Evolutionary conservation across 2,888 invertebrate genomes (phyloP), one percentile per base, ranked within the genome.

Genomic region (Aricia artaxerxes): DNA sequence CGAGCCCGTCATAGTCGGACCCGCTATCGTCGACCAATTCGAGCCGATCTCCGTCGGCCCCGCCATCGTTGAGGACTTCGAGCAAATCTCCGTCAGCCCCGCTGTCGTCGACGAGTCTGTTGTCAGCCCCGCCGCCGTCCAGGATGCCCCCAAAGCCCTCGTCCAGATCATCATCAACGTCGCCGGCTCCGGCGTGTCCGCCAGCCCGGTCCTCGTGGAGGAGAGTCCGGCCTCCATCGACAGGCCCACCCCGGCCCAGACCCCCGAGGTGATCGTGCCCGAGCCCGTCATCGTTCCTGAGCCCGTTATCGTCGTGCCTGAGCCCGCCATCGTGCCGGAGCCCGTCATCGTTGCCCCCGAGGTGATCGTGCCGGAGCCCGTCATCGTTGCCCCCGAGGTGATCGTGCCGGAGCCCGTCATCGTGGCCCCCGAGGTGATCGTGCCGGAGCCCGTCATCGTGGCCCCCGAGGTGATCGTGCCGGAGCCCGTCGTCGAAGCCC

Each of bases 131-230:
- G 83, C 82, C 13, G 79, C 83, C 57, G 79, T 83, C 11, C 82
- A 84, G 6, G 75, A 77, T 11, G 78, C 64, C 53, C 79, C 77
- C 78, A 77, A 83, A 77, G 84, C 84, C 31, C 82, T 85, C n/a
- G 83, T 86, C 16, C 83, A 85, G 80, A 82, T 85, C 81, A 84
- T 84, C 82, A 77, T 84, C 77, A 84, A 84, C 82, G 81, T 84
- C 75, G 73, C 80, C 9, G 72, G 73, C 53, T 77, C 78, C 38
- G 69, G 61, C 38, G 57, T 73, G 7, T 73, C 73, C 57, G 80
- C 64, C 3, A 77, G 76, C 77, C 82, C 82, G 38, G 79, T 82
- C 40, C 53, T 81, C 35, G 81, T 83, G 5, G 84, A 80, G 44
- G 72, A 79, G 57, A 49, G 53, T 16, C 73, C 75, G 13, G 73